phyloP scores from a whole-genome alignment of 2,888 invertebrate species.

The Xylocampa areola region DNA sequence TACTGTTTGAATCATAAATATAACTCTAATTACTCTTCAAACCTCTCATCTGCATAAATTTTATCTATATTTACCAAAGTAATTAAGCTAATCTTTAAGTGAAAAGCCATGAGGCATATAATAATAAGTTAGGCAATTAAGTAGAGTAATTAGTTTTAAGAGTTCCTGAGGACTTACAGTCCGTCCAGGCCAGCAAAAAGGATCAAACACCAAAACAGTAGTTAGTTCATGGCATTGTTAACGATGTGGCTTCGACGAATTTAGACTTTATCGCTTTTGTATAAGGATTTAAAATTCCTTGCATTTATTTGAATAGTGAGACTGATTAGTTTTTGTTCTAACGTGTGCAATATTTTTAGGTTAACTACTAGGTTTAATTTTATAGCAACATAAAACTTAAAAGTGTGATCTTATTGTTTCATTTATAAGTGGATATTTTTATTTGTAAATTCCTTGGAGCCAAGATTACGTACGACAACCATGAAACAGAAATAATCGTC shows the following conservation, averaged over 20 bases:
- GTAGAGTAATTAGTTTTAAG: slow-evolving; percentile 72
- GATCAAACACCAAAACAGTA: slow-evolving; percentile 89
- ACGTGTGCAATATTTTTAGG: slow-evolving; percentile 30
- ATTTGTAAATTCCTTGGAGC: slow-evolving; percentile 50
- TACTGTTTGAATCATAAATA: no score
- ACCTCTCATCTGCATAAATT: slow-evolving; percentile 1
- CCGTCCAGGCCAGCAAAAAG: slow-evolving; percentile 85
- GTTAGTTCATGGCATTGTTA: slow-evolving; percentile 75
- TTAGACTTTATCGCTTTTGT: slow-evolving; percentile 37
- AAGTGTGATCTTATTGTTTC: no score
- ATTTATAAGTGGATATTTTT: not conserved
- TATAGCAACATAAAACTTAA: no score
- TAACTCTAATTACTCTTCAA: no score
- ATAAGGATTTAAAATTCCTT: slow-evolving; percentile 15
- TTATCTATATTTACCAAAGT: slow-evolving; percentile 3
- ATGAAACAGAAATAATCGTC: slow-evolving; percentile 75
- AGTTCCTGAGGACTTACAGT: slow-evolving; percentile 86
- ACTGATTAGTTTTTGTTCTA: slow-evolving; percentile 18
- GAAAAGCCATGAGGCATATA: slow-evolving; percentile 7
- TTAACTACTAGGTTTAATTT: slow-evolving; percentile 14
- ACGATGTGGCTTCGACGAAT: slow-evolving; percentile 71
- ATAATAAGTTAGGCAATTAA: slow-evolving; percentile 32
- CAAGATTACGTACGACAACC: slow-evolving; percentile 38
- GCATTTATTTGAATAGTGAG: slow-evolving; percentile 15
- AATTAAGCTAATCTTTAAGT: slow-evolving; percentile 11